Base-by-base conservation (phyloP, 2,113 vertebrate genomes). In the Pleuronectes platessa region DNA sequence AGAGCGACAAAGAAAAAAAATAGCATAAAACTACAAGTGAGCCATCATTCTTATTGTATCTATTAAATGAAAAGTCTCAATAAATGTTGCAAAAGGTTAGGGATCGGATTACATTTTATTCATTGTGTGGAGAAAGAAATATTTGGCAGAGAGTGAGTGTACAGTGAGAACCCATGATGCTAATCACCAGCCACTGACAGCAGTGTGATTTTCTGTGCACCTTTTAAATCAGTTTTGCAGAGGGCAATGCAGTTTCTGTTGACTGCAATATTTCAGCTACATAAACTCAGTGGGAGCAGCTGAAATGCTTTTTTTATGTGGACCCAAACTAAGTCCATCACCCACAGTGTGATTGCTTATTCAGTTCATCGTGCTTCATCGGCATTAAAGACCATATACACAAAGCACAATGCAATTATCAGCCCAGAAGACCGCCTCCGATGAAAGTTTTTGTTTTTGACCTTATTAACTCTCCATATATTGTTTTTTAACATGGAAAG, bases 141-240 rank as follows among this genome's bases (percentile, higher is more conserved):
- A 31, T 20, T 66, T 66, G 45, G 45, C 20, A 23, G 56, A 17
- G 18, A 14, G 10, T 37, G 37, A 64, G 24, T 18, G 40, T 59
- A 21, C 21, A 49, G 15, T 40, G 53, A 65, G n/a, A 40, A 31
- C 23, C 51, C 4, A 14, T 24, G n/a, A 21, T 59, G 76, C 53
- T 53, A 53, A 78, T 71, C 61, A 60, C 21, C 61, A 47, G 53
- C 40, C 14, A 47, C 49, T 24, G n/a, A 35, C 26, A 37, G 40
- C 60, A 47, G 17, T 37, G 75, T 26, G 37, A 15, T 76, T 56
- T 45, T 23, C 49, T 76, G 58, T 40, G 21, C n/a, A 40, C 53
- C 61, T 18, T 64, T 49, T 31, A 31, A 31, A 31, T 31, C 31
- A 31, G 27, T 31, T 31, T 31, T 31, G 31, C 31, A 31, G 31